Percentiles rank a stretch among this genome's conserved stretches.
These are phyloP conservation scores for Agonopterix alstromeriana DNA, from an alignment of 2,888 invertebrate genomes.

Conservation along the genomic window DNA sequence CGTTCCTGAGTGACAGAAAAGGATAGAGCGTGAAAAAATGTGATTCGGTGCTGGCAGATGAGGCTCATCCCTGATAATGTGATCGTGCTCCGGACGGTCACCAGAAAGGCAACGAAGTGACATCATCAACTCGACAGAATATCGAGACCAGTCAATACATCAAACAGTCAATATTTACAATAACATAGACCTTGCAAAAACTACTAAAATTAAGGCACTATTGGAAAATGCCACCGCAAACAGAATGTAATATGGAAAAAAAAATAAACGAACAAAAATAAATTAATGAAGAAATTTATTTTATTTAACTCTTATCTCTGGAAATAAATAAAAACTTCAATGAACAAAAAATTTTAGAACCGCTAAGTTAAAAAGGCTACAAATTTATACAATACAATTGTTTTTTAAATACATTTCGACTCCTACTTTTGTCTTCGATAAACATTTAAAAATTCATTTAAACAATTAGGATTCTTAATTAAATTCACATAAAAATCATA, in stretches of 20 bases:
- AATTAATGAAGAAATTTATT: constrained; percentile 52
- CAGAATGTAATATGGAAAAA: constrained; percentile 8
- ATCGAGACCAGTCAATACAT: too few relatives aligned
- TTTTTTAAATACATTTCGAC: constrained; percentile 16
- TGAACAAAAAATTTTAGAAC: constrained; percentile 45
- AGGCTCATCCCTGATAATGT: too few relatives aligned
- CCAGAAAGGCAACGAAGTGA: too few relatives aligned
- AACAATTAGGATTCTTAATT: neutral
- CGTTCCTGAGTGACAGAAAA: too few relatives aligned
- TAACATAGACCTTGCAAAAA: neutral
- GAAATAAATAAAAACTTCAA: constrained; percentile 56
- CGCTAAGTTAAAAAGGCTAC: constrained; percentile 38
- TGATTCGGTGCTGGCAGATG: too few relatives aligned
- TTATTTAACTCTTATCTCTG: constrained; percentile 42
- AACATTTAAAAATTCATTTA: constrained; percentile 15
- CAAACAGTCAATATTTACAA: neutral
- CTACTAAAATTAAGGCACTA: constrained; percentile 10
- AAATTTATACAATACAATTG: constrained; percentile 34
- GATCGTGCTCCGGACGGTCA: too few relatives aligned
- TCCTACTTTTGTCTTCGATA: constrained; percentile 20
- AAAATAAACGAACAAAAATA: constrained; percentile 33
- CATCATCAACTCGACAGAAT: too few relatives aligned
- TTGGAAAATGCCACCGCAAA: constrained; percentile 1
- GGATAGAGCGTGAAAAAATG: too few relatives aligned
- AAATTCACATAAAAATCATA: neutral